A percentile compares a stretch with the other conserved stretches of the same genome.
Evolutionary conservation across 2,888 invertebrate species (phyloP).

Genomic region (Catotricha subobsoleta): DNA sequence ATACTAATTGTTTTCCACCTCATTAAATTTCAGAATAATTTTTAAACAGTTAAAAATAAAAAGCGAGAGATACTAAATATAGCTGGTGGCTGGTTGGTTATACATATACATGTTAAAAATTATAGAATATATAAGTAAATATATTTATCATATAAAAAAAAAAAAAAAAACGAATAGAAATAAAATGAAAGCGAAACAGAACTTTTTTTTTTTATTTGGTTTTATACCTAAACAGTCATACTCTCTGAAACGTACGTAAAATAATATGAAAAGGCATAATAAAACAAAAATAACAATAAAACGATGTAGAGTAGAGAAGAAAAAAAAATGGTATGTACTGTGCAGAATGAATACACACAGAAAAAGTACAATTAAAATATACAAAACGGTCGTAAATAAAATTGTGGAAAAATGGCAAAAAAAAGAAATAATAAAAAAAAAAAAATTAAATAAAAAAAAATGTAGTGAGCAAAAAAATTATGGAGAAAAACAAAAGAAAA

Average conservation of each 20-base stretch:
- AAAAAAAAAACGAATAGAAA: background rate
- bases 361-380: background rate
- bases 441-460: background rate
- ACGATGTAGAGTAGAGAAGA: background rate
- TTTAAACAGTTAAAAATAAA: background rate
- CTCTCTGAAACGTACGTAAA: no score
- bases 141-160: background rate
- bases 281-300: background rate
- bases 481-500: no score
- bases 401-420: background rate
- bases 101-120: background rate
- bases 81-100: background rate
- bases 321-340: no score
- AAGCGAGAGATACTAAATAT: background rate
- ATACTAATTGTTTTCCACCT: background rate
- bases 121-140: no score
- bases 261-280: no score
- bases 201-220: no score
- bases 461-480: background rate
- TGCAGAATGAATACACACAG: no score
- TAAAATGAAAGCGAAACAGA: background rate
- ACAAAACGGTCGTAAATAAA: background rate
- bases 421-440: background rate
- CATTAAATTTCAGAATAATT: background rate
- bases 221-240: no score